These are phyloP conservation scores for Marronus borbonicus DNA, from an alignment of 2,888 invertebrate species.

Conservation along the genomic window DNA sequence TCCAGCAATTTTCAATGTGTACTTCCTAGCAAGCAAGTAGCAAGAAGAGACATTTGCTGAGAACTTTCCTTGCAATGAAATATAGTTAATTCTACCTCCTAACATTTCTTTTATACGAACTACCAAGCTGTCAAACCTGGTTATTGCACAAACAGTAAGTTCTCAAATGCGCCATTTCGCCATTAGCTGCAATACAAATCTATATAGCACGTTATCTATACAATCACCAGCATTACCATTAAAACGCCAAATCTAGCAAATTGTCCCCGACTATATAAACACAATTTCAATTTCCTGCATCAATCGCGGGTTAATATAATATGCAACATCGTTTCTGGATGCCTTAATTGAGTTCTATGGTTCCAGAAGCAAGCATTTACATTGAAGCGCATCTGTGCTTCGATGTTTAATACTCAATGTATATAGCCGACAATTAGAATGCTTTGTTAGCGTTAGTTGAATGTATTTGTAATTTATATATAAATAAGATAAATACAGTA, in stretches of 20 bases:
- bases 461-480: too few relatives aligned
- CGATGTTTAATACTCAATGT: background rate
- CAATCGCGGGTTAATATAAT: background rate
- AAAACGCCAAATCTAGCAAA: conserved; percentile 8
- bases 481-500: too few relatives aligned
- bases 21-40: background rate
- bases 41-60: too few relatives aligned
- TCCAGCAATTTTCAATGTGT: background rate
- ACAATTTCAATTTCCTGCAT: conserved; percentile 25
- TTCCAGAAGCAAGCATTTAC: background rate
- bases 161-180: background rate
- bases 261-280: background rate
- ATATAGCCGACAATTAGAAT: background rate
- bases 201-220: background rate
- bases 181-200: background rate
- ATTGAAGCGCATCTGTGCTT: background rate
- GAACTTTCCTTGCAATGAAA: too few relatives aligned
- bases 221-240: background rate
- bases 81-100: too few relatives aligned
- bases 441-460: background rate
- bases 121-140: too few relatives aligned
- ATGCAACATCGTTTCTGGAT: conserved; percentile 15
- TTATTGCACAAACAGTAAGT: background rate
- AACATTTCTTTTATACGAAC: too few relatives aligned
- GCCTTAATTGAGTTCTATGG: background rate